phyloP scores from a whole-genome alignment of 2,113 vertebrate genomes.

The Halichoeres trimaculatus region DNA sequence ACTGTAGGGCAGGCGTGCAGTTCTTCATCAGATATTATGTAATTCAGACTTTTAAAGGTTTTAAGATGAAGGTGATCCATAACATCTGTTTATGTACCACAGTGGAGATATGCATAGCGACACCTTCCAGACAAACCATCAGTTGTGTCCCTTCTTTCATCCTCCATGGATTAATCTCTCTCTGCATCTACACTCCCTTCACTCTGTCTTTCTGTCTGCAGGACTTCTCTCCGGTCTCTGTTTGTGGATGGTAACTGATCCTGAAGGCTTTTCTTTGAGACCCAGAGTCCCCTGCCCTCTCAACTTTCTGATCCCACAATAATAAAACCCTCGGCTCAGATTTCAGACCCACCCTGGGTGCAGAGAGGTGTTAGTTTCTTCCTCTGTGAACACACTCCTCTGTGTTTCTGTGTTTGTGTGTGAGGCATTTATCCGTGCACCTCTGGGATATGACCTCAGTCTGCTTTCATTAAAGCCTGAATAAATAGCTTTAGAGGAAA shows the following conservation, averaged over 20 bases:
- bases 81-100: background rate
- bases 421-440: background rate
- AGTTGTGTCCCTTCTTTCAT: constrained; percentile 15
- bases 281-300: constrained; percentile 31
- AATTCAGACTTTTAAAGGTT: background rate
- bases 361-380: constrained; percentile 37
- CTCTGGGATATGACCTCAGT: background rate
- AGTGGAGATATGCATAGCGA: background rate
- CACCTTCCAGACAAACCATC: background rate
- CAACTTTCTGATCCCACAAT: constrained; percentile 32
- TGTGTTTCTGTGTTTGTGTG: background rate
- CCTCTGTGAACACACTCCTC: background rate
- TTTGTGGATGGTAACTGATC: constrained; percentile 43
- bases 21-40: background rate
- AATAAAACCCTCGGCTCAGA: constrained; percentile 38
- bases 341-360: constrained; percentile 37
- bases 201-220: background rate
- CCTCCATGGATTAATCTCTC: background rate
- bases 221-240: constrained; percentile 14
- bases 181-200: too few species aligned
- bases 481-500: too few species aligned
- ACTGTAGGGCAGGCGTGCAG: background rate
- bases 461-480: background rate
- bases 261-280: constrained; percentile 31
- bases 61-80: background rate